Base-by-base conservation (phyloP, 92 coral and sea anemone species). In the Hydrozoanthus gracilis region DNA sequence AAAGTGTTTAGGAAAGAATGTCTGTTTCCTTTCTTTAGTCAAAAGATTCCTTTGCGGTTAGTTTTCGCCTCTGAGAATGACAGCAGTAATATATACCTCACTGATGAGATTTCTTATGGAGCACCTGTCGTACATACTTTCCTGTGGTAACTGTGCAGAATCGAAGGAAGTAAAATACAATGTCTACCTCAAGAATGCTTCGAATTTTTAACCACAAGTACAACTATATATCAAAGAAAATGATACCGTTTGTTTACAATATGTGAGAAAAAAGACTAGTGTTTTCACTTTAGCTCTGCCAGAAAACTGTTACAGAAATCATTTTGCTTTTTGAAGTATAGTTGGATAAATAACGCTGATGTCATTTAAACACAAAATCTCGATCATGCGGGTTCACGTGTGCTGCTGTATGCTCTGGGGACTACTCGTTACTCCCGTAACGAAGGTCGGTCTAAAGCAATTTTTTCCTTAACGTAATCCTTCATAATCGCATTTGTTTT, bases 11-110 rank as follows among this genome's bases (percentile, higher is more conserved):
- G 71, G 15, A 66, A 66, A 66, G 71, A 66, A 45, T 17, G 5
- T 66, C 71, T 5, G 39, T 73, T 73, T 20, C 82, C 65, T 51
- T 76, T 54, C 10, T 5, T 76, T 7, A 49, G 13, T 71, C 47
- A 20, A 51, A 60, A 17, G 16, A 7, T 80, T 80, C 62, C 74
- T n/a, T 27, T 80, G 75, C 51, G 72, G 83, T 78, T 78, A 45
- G 39, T 8, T 54, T 58, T 16, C 10, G 5, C 17, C 60, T 17
- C 44, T 49, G 52, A 0, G 3, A 48, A 52, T 80, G 74, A 80
- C 85, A 64, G 74, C 46, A 45, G 70, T 60, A 20, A 62, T 65
- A 17, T 80, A 80, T 15, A 65, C 5, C 39, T 27, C 39, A 27
- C 62, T 44, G 44, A 60, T 27, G 55, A 78, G 51, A 15, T 6